Percentiles rank a stretch among this genome's conserved stretches.
These are phyloP conservation scores for Dicyrtoma fusca DNA, from an alignment of 2,888 invertebrate species.

Conservation along the genomic window DNA sequence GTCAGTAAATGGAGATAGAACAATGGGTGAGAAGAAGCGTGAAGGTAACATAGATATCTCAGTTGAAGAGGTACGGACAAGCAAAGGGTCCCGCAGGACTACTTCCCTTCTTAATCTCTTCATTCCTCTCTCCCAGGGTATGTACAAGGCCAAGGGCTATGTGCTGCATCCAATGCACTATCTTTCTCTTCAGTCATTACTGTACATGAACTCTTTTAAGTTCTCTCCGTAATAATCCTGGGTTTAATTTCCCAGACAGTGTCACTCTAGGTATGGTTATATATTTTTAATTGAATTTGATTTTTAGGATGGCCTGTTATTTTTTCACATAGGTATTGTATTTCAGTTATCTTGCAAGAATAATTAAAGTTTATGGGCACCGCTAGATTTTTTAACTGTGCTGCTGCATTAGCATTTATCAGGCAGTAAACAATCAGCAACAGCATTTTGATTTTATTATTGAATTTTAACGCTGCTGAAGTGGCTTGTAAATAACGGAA, in stretches of 20 bases:
- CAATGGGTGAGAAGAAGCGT: slow-evolving; percentile 53
- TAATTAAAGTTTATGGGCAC: no score
- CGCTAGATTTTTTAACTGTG: no score
- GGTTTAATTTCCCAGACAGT: background rate
- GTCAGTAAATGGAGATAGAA: slow-evolving; percentile 67
- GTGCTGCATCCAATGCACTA: slow-evolving; percentile 45
- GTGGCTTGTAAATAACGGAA: no score
- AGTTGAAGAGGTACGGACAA: slow-evolving; percentile 57
- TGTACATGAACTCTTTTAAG: slow-evolving; percentile 22
- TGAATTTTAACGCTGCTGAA: no score
- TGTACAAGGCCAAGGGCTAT: slow-evolving; percentile 58
- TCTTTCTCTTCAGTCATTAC: slow-evolving; percentile 45
- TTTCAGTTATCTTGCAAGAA: no score
- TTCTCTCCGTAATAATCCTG: slow-evolving; percentile 14
- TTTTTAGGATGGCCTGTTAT: no score
- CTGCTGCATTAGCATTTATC: no score
- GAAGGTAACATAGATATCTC: slow-evolving; percentile 54
- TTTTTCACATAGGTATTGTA: no score
- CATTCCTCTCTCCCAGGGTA: slow-evolving; percentile 94
- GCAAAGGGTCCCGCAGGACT: slow-evolving; percentile 85
- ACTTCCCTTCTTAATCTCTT: slow-evolving; percentile 93
- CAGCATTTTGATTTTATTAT: no score
- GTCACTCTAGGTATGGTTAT: background rate
- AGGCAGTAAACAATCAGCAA: no score
- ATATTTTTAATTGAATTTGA: no score